Evolutionary conservation across 2,113 vertebrate species (phyloP).

Genomic region (human): GRCh38 chr4:145779501-145780000

Average conservation of each 20-base stretch:
- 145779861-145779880: not conserved
- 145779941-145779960: too few species aligned
- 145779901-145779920: not conserved
- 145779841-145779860: not conserved
- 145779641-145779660: not conserved
- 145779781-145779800: not conserved
- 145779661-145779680: not conserved
- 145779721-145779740: not conserved
- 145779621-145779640: not conserved
- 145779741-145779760: not conserved
- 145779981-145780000: too few species aligned
- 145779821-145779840: not conserved
- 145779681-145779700: not conserved
- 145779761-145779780: not conserved
- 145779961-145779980: too few species aligned
- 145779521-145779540: conserved; percentile 50
- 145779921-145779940: too few species aligned
- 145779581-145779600: not conserved
- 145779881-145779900: not conserved
- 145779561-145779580: not conserved
- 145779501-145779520: conserved; percentile 91
- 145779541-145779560: not conserved
- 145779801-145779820: not conserved
- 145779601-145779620: not conserved
- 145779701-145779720: too few species aligned